A percentile compares a stretch with the other conserved stretches of the same genome.
Conservation (phyloP, 2,113 vertebrate genomes). For the Ictalurus furcatus region DNA sequence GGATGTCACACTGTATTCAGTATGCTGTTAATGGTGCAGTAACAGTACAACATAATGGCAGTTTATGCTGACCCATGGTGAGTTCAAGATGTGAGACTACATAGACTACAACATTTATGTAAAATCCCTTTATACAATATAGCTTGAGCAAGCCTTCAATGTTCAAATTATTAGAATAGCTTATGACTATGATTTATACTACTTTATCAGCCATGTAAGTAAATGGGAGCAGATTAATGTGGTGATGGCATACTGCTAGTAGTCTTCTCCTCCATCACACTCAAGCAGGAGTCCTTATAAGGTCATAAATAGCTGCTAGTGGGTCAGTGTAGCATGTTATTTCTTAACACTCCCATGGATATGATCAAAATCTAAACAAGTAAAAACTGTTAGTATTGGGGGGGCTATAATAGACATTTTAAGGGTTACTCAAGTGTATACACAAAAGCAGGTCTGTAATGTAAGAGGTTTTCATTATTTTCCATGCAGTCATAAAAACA, state of each 20-base stretch:
- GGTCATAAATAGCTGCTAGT: conserved; percentile 66
- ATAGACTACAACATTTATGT: background rate
- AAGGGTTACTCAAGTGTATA: conserved; percentile 5
- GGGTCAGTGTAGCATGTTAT: conserved; percentile 55
- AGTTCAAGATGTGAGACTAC: background rate
- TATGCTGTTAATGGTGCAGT: background rate
- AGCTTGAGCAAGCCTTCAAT: background rate
- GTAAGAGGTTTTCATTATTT: background rate
- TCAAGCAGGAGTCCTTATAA: conserved; percentile 72
- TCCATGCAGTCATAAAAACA: background rate
- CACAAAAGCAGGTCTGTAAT: conserved; percentile 1
- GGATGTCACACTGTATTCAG: background rate
- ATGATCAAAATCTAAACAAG: conserved; percentile 56
- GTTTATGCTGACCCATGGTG: background rate
- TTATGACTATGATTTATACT: background rate
- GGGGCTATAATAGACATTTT: background rate
- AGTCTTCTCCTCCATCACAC: conserved; percentile 33
- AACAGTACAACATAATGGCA: background rate
- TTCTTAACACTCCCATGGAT: conserved; percentile 65
- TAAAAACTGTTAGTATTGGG: conserved; percentile 33
- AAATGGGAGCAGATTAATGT: background rate
- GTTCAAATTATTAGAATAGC: background rate
- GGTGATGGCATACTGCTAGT: conserved; percentile 24
- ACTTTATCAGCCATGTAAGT: background rate
- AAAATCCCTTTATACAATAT: too few relatives aligned